These are phyloP conservation scores for Harpalus rufipes DNA, from an alignment of 2,888 invertebrate species.

Conservation along the genomic window DNA sequence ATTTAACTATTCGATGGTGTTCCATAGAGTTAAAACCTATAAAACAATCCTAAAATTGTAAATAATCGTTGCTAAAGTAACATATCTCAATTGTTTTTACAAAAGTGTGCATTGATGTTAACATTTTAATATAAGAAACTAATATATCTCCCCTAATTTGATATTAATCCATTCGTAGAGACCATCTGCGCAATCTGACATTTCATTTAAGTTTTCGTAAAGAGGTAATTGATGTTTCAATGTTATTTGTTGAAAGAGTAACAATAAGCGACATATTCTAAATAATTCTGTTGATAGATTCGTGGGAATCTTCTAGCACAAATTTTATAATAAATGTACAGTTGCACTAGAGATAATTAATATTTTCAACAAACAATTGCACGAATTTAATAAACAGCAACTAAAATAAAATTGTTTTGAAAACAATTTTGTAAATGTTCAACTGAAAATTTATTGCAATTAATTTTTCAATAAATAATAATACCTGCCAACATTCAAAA, in stretches of 20 bases:
- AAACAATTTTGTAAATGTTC: no score
- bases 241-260: background rate
- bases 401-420: background rate
- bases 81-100: background rate
- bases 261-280: constrained; percentile 29
- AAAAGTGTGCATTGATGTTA: background rate
- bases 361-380: background rate
- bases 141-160: constrained; percentile 25
- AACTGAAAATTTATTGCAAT: no score
- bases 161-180: background rate
- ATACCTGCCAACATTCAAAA: no score
- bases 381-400: background rate
- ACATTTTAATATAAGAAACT: background rate
- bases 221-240: background rate
- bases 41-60: constrained; percentile 1
- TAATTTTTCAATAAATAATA: no score
- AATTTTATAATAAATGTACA: constrained; percentile 1
- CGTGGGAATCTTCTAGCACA: background rate
- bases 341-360: background rate
- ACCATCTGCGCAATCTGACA: background rate
- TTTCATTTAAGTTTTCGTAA: constrained; percentile 17
- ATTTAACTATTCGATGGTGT: constrained; percentile 25
- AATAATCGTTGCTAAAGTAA: background rate
- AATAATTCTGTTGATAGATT: background rate
- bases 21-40: constrained; percentile 27